These are phyloP conservation scores for Notodonta ziczac DNA, from an alignment of 2,888 invertebrate species.

Conservation along the genomic window DNA sequence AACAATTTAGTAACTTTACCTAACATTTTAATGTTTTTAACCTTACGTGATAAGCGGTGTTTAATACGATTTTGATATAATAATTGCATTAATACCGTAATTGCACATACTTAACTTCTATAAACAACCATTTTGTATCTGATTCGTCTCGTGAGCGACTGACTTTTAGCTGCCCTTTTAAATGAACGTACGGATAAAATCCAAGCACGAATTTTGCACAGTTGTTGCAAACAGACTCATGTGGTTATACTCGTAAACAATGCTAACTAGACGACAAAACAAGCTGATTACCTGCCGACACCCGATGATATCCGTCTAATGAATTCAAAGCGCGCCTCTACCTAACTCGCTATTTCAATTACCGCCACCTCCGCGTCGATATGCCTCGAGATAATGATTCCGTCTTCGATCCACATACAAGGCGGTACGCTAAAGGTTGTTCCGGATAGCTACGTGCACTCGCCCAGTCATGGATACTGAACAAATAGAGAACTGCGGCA, in stretches of 20 bases:
- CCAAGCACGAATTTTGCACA: constrained; percentile 6
- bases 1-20: too few relatives aligned
- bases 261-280: constrained; percentile 36
- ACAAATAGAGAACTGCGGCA: constrained; percentile 24
- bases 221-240: constrained; percentile 16
- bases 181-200: constrained; percentile 16
- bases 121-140: constrained; percentile 5
- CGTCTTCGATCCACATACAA: constrained; percentile 26
- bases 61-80: too few relatives aligned
- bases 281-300: constrained; percentile 30
- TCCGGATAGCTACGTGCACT: constrained; percentile 36
- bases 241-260: constrained; percentile 28
- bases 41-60: too few relatives aligned
- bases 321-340: constrained; percentile 34
- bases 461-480: constrained; percentile 35
- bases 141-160: constrained; percentile 30
- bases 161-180: constrained; percentile 24
- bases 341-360: constrained; percentile 43
- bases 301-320: constrained; percentile 37
- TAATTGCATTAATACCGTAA: too few relatives aligned
- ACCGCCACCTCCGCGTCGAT: constrained; percentile 19
- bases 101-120: not conserved
- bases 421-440: constrained; percentile 26
- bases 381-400: constrained; percentile 15
- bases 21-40: too few relatives aligned